Conservation (phyloP, 2,797 vertebrate species). For the Aratinga solstitialis region DNA sequence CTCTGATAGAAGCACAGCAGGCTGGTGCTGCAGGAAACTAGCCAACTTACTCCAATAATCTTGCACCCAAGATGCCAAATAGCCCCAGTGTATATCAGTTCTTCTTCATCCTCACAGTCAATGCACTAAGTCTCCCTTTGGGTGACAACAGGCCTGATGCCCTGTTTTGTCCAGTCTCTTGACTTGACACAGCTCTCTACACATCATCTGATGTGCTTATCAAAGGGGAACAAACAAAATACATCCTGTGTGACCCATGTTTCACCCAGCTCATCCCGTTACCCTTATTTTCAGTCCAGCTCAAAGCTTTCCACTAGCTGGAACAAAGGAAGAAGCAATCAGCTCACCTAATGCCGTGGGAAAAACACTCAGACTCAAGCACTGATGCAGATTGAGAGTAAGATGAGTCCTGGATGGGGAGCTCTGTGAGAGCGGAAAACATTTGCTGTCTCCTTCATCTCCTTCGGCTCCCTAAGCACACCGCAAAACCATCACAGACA, state of each 20-base stretch:
- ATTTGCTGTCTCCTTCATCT: not conserved
- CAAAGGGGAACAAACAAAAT: not conserved
- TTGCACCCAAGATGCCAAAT: not conserved
- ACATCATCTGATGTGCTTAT: not conserved
- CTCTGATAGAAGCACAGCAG: not conserved
- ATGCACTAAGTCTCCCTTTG: not conserved
- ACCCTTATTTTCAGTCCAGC: not conserved
- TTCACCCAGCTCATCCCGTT: not conserved
- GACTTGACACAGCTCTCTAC: not conserved
- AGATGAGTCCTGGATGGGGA: rapidly evolving
- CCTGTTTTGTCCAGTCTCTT: not conserved
- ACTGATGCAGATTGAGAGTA: not conserved
- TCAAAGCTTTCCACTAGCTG: not conserved
- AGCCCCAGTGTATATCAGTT: not conserved
- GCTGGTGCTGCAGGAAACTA: not conserved
- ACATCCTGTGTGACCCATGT: not conserved
- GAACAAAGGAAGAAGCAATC: not conserved
- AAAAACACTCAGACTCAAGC: not conserved
- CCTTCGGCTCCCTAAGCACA: not conserved
- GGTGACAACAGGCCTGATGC: not conserved
- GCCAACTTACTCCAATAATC: not conserved
- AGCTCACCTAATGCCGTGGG: rapidly evolving
- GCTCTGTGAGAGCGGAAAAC: not conserved
- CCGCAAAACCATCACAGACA: not conserved
- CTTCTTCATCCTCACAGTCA: not conserved